phyloP scores from a whole-genome alignment of 1,140 invertebrate genomes.

The Pentalonia nigronervosa region DNA sequence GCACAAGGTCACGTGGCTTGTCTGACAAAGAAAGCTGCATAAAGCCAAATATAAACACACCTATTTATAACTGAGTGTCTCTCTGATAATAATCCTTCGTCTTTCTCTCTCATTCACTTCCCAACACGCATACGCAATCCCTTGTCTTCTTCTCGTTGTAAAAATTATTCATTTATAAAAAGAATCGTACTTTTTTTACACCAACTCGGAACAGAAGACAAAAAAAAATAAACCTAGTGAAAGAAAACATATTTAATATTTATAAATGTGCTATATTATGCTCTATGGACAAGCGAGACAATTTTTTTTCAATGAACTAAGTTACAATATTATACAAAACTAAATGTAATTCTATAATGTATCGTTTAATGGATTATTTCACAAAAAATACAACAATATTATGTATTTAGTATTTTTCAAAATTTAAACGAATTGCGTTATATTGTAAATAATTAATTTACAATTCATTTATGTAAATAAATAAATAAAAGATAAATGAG shows the following conservation, averaged over 20 bases:
- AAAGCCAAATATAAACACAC: conserved; percentile 55
- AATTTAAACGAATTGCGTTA: not conserved
- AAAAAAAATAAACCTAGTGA: not conserved
- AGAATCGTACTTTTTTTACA: conserved; percentile 43
- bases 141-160: not conserved
- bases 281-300: not conserved
- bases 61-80: conserved; percentile 51
- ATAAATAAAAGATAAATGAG: not conserved
- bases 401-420: not conserved
- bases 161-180: conserved; percentile 54
- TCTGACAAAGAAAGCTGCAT: conserved; percentile 55
- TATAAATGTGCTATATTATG: not conserved
- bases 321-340: not conserved
- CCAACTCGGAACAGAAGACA: not conserved
- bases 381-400: not conserved
- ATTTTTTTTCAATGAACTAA: not conserved
- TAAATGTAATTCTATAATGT: not conserved
- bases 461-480: not conserved
- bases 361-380: not conserved
- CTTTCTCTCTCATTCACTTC: conserved; percentile 11
- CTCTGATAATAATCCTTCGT: conserved; percentile 52
- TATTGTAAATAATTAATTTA: not conserved
- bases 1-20: conserved; percentile 54
- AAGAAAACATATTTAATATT: conserved; percentile 24
- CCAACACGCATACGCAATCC: not conserved